phyloP scores from a whole-genome alignment of 2,113 vertebrate genomes.

The Zonotrichia leucophrys region DNA sequence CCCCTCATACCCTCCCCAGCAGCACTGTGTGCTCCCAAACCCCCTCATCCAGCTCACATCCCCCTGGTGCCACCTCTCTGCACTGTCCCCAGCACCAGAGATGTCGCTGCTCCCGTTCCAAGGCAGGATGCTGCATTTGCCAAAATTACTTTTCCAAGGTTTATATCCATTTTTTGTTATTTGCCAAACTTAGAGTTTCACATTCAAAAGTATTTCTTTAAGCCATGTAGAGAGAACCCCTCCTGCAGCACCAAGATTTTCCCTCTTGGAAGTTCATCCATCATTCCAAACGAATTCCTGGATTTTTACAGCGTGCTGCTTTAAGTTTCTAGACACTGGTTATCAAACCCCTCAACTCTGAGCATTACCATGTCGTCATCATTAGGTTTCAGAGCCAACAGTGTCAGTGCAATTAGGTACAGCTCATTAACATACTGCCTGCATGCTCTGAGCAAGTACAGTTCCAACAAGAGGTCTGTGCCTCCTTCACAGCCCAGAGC shows the following conservation, averaged over 20 bases:
- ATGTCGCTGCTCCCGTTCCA: fast-evolving
- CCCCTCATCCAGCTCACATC: neutral
- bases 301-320: neutral
- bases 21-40: neutral
- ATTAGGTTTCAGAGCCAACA: conserved; percentile 5
- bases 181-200: neutral
- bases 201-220: neutral
- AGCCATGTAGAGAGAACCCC: neutral
- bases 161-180: neutral
- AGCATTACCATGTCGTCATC: neutral
- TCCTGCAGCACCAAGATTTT: neutral
- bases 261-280: neutral
- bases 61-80: neutral
- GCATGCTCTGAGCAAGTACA: neutral
- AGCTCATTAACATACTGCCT: neutral
- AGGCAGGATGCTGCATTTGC: neutral
- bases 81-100: neutral
- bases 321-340: neutral
- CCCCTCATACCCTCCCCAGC: fast-evolving
- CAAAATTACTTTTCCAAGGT: neutral
- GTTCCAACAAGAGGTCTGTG: neutral
- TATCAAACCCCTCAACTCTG: neutral
- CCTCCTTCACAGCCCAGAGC: neutral
- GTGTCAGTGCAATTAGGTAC: neutral
- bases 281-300: fast-evolving